Evolutionary conservation across 2,113 vertebrate species (phyloP), one percentile per base, ranked within the genome.

Genomic region (Larimichthys crocea): DNA sequence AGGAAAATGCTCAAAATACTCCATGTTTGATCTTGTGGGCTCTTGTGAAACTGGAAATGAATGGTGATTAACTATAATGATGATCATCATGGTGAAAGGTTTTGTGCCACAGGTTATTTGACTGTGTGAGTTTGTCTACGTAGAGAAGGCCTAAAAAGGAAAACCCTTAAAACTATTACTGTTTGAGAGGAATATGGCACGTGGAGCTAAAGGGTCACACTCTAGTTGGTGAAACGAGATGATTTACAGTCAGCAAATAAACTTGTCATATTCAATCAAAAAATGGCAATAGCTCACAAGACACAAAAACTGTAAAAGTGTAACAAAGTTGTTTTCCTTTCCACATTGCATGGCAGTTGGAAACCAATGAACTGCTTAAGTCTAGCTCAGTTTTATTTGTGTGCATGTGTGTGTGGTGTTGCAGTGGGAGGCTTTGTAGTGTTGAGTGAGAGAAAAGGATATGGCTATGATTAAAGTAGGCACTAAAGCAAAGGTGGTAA

Each of bases 1-100:
- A 86, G 81, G 82, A 83, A 90, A 88, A 83, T 86, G 66, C 91
- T 90, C 85, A 92, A 92, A 91, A 90, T 92, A 88, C 80, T 89
- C 90, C 67, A 80, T 84, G 92, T 93, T 93, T 93, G 92, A 94
- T 94, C 89, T 91, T 83, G 90, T 84, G 90, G 89, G 75, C 57
- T 92, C 78, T 92, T 94, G 92, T 90, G 93, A 93, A 93, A 92
- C 89, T 90, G 83, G 87, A 92, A 94, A 93, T 92, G 84, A 95
- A 90, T 78, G 79, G 83, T 90, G 90, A 92, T 93, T 94, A 93
- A 92, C 84, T 91, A 87, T 92, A 93, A 94, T 91, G 74, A 93
- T 86, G 84, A 92, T 88, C 83, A 91, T 87, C 86, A 74, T 87
- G 83, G 90, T 86, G 76, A 90, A 92, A 90, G 79, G 78, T 87